Conservation (phyloP, 2,113 vertebrate genomes). For the Hepsetus odoe region DNA sequence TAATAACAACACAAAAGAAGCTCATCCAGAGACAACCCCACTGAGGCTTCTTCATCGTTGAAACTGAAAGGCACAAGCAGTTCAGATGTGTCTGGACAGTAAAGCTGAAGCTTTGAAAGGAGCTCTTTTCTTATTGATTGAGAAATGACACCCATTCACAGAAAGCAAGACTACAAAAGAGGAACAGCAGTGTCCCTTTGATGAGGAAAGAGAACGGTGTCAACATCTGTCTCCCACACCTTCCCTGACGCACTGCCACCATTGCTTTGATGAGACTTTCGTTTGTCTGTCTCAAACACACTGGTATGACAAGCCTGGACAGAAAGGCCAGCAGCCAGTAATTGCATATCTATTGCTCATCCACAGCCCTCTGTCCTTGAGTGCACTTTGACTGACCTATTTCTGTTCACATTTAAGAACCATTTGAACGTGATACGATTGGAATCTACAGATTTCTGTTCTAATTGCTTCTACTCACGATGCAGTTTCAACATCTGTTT, state of each 20-base stretch:
- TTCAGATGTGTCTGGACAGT: background rate
- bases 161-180: constrained; percentile 17
- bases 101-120: background rate
- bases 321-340: constrained; percentile 27
- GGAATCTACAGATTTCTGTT: background rate
- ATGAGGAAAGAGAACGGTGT: constrained; percentile 27
- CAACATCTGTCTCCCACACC: constrained; percentile 22
- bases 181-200: constrained; percentile 30
- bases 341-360: constrained; percentile 37
- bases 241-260: constrained; percentile 15
- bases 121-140: background rate
- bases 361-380: constrained; percentile 11
- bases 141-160: constrained; percentile 3
- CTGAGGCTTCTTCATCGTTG: no score
- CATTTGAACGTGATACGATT: background rate
- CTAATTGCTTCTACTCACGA: background rate
- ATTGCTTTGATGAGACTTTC: constrained; percentile 18
- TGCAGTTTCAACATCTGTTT: background rate
- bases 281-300: background rate
- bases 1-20: no score
- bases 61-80: background rate
- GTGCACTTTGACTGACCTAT: background rate
- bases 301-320: background rate
- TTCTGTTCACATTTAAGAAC: background rate
- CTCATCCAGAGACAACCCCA: background rate